Evolutionary conservation across 2,797 vertebrate genomes (phyloP), one percentile per base, ranked within the genome.

Genomic region (Trachops cirrhosus): DNA sequence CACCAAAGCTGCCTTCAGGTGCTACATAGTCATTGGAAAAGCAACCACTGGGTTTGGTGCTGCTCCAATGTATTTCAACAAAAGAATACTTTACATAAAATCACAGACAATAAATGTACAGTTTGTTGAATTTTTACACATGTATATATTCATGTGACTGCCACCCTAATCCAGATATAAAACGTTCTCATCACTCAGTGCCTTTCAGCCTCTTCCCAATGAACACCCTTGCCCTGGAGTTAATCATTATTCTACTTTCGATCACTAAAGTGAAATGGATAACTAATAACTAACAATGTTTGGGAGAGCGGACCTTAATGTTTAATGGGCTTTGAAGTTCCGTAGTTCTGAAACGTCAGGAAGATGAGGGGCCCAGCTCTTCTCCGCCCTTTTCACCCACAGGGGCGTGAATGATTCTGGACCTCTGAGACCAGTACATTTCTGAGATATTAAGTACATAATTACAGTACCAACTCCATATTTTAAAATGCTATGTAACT

Each of bases 401-500:
- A 8, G 18, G 44, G 9, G 3, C 32, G 22, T 73, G 26, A 29
- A 44, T 71, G 90, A 46, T 93, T 62, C 37, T 82, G 68, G 70
- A 14, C 32, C 77, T 92, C 21, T 78, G 48, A 84, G 37, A 54
- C 39, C 41, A 90, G 39, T 73, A 46, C 64, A 22, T 93, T 92
- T 89, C 34, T 89, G 54, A 89, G 89, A 59, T 86, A 82, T 62
- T 62, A 86, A 89, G 12, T 79, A 18, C 52, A 19, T 68, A 26
- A 44, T 46, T 59, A 46, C 12, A 71, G 21, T 48, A 78, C 21
- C 4, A 73, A 86, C 34, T 95, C 91, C 57, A 37, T 67, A 86
- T 6, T 89, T 93, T 89, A 46, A 88, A 92, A 90, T 92, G 46
- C 48, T 89, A 71, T 39, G 54, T 85, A 91, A 75, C 50, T 19